Evolutionary conservation across 35 echinoderm and acorn worm genomes (phyloP).

Genomic region (Stichopus chloronotus): DNA sequence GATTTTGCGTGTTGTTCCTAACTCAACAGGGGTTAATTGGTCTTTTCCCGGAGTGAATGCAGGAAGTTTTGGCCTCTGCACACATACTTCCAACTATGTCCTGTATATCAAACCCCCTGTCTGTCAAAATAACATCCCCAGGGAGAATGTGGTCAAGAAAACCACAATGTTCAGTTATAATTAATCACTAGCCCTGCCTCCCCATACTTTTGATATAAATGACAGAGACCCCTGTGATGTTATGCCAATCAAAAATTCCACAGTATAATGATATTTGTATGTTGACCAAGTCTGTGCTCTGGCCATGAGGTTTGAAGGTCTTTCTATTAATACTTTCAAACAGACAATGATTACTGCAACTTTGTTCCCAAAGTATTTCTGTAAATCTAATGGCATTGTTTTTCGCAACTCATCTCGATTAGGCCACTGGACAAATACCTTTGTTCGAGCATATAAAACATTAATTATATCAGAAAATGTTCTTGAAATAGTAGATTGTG

Average conservation of each 20-base stretch:
- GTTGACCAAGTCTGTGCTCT: slow-evolving; percentile 38
- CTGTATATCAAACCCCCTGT: background rate
- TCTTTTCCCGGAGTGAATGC: background rate
- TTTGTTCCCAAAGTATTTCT: slow-evolving; percentile 44
- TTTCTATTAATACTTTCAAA: slow-evolving; percentile 59
- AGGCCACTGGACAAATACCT: slow-evolving; percentile 35
- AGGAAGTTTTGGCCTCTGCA: slow-evolving; percentile 6
- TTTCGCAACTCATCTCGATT: slow-evolving; percentile 6
- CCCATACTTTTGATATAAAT: slow-evolving; percentile 50
- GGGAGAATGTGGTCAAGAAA: background rate
- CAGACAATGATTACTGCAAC: slow-evolving; percentile 68
- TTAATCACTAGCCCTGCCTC: slow-evolving; percentile 17
- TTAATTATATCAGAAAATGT: background rate
- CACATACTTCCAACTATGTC: background rate
- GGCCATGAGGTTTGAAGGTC: slow-evolving; percentile 41
- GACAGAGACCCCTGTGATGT: slow-evolving; percentile 42
- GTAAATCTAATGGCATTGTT: slow-evolving; percentile 48
- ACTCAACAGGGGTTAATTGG: background rate
- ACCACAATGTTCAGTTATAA: slow-evolving; percentile 5
- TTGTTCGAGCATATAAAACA: background rate
- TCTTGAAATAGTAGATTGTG: slow-evolving; percentile 24
- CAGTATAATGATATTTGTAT: slow-evolving; percentile 69
- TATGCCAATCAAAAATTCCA: slow-evolving; percentile 58
- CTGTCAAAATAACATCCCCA: slow-evolving; percentile 30
- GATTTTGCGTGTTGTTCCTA: background rate